Conservation (phyloP, 1,140 invertebrate species). For the Tetramorium alpestre region DNA sequence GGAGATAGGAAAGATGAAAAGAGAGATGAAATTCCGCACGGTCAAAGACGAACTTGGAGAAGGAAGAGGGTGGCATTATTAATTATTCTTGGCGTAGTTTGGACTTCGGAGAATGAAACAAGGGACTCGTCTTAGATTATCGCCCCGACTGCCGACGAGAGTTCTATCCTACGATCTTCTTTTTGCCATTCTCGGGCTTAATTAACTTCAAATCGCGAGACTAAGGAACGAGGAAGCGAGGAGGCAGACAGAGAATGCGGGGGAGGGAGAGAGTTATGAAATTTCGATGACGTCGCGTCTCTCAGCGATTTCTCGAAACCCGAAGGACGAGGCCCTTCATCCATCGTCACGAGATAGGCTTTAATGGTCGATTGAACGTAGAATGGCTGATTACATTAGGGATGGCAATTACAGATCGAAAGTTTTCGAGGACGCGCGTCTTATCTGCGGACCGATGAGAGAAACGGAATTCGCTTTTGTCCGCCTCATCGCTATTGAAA, state of each 20-base stretch:
- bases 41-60: slow-evolving; percentile 1
- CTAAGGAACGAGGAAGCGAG: slow-evolving; percentile 23
- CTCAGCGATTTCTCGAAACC: slow-evolving; percentile 47
- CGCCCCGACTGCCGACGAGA: slow-evolving; percentile 45
- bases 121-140: slow-evolving; percentile 52
- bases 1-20: not conserved
- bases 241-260: not conserved
- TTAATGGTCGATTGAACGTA: slow-evolving; percentile 68
- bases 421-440: slow-evolving; percentile 39
- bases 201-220: slow-evolving; percentile 68
- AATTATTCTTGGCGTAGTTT: slow-evolving; percentile 67
- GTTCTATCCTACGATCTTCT: slow-evolving; percentile 55
- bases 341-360: slow-evolving; percentile 34
- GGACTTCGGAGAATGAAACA: slow-evolving; percentile 43
- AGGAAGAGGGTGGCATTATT: slow-evolving; percentile 57
- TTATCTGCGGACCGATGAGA: slow-evolving; percentile 53
- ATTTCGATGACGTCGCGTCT: slow-evolving; percentile 67
- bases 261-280: slow-evolving; percentile 55
- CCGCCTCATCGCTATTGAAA: not conserved
- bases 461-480: slow-evolving; percentile 24
- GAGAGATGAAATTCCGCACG: slow-evolving; percentile 35
- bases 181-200: slow-evolving; percentile 63
- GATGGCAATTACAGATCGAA: slow-evolving; percentile 53
- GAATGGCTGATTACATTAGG: slow-evolving; percentile 44
- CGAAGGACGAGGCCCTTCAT: slow-evolving; percentile 18